Conservation (phyloP, 2,797 vertebrate genomes). For the Chanos chanos region DNA sequence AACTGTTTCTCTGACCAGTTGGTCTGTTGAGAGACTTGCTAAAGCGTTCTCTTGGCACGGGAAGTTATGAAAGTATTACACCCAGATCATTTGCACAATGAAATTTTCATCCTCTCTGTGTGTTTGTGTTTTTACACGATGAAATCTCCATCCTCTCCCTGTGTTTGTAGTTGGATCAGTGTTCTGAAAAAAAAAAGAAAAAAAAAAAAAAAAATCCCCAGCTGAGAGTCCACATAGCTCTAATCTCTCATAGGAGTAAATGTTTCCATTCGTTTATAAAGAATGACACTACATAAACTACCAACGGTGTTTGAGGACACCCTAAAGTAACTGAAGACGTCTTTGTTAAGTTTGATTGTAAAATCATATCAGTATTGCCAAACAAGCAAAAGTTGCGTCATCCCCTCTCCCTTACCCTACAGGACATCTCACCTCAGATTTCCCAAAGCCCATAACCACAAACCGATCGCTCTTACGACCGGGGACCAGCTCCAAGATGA, state of each 20-base stretch:
- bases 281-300: no score
- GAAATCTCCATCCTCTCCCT: constrained; percentile 62
- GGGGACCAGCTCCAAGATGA: constrained; percentile 20
- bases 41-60: constrained; percentile 71
- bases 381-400: constrained; percentile 34
- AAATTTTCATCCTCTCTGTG: constrained; percentile 60
- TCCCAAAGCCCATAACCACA: constrained; percentile 32
- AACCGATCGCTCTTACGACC: constrained; percentile 21
- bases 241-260: constrained; percentile 36
- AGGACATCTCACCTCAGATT: constrained; percentile 12
- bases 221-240: constrained; percentile 37
- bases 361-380: constrained; percentile 23
- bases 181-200: neutral
- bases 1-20: constrained; percentile 52
- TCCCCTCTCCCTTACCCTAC: constrained; percentile 8
- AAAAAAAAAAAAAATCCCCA: constrained; percentile 46
- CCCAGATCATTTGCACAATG: constrained; percentile 73
- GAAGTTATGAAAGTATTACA: constrained; percentile 78
- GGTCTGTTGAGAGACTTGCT: constrained; percentile 68
- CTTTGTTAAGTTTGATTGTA: constrained; percentile 18
- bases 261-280: no score
- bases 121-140: constrained; percentile 67
- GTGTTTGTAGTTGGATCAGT: constrained; percentile 42
- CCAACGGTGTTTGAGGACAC: no score
- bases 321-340: no score